Percentiles rank a stretch among this genome's conserved stretches.
Evolutionary conservation across 2,888 invertebrate genomes (phyloP).

Genomic region (Tipula helvola): DNA sequence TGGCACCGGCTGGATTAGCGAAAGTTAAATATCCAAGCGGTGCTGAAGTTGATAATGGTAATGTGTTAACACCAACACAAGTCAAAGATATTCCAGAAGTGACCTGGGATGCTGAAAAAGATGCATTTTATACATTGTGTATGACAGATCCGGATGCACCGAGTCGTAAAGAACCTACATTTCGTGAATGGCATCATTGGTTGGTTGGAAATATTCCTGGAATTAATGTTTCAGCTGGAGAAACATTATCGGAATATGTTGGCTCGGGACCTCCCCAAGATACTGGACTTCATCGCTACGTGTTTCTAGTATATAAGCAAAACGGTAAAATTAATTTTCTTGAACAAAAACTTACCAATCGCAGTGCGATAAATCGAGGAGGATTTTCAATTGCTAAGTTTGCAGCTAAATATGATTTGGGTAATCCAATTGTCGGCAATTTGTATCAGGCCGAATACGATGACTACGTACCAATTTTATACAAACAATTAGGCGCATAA

Average conservation of each 20-base stretch:
- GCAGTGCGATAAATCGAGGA: slow-evolving; percentile 40
- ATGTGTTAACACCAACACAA: slow-evolving; percentile 60
- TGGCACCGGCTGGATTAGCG: slow-evolving; percentile 42
- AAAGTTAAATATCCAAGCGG: slow-evolving; percentile 36
- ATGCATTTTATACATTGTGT: slow-evolving; percentile 57
- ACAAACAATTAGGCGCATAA: slow-evolving; percentile 62
- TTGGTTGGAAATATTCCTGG: slow-evolving; percentile 48
- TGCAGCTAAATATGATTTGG: slow-evolving; percentile 69
- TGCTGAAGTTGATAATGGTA: slow-evolving; percentile 46
- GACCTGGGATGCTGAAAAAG: slow-evolving; percentile 47
- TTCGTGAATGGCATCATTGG: slow-evolving; percentile 56
- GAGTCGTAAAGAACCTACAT: slow-evolving; percentile 43
- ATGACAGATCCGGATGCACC: slow-evolving; percentile 75
- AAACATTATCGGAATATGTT: slow-evolving; percentile 41
- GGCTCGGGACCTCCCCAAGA: slow-evolving; percentile 49
- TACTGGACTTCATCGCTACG: slow-evolving; percentile 54
- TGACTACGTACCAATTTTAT: slow-evolving; percentile 74
- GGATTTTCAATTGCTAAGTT: slow-evolving; percentile 58
- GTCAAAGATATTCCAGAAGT: slow-evolving; percentile 62
- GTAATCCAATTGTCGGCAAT: slow-evolving; percentile 76
- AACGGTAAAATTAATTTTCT: slow-evolving; percentile 39
- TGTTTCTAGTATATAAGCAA: slow-evolving; percentile 57
- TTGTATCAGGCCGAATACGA: slow-evolving; percentile 81
- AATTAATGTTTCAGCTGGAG: slow-evolving; percentile 41
- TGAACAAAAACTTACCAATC: slow-evolving; percentile 39